These are phyloP conservation scores for Passer montanus DNA, from an alignment of 2,113 vertebrate genomes.

Conservation along the genomic window DNA sequence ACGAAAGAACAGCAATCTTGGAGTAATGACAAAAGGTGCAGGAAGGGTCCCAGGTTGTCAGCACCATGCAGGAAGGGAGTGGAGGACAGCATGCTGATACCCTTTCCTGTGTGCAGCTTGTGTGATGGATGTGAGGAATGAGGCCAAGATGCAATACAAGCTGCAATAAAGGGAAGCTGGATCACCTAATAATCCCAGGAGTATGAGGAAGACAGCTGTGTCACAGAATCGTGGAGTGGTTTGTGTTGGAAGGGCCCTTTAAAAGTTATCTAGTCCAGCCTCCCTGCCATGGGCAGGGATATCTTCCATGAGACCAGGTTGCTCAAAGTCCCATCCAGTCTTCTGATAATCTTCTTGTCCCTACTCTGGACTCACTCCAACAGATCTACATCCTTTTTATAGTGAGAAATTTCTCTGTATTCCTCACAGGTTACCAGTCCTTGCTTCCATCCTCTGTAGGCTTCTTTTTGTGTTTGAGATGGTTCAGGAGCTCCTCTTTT, in stretches of 20 bases:
- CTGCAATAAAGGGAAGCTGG: not conserved
- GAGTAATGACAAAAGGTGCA: not conserved
- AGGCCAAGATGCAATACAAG: not conserved
- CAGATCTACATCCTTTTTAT: fast-evolving
- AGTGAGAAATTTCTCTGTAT: not conserved
- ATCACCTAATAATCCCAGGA: not conserved
- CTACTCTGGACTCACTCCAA: not conserved
- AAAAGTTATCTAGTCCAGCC: not conserved
- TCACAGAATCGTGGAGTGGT: fast-evolving
- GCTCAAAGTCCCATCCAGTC: not conserved
- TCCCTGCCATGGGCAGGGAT: not conserved
- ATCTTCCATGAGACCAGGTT: not conserved
- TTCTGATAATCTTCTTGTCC: not conserved
- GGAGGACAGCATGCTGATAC: not conserved
- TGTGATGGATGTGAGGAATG: not conserved
- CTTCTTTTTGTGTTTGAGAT: not conserved
- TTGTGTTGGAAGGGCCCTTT: not conserved
- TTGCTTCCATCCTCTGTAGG: not conserved
- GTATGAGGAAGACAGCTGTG: not conserved
- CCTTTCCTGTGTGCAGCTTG: not conserved
- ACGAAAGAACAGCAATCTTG: not conserved
- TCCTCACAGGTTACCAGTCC: not conserved
- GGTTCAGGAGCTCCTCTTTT: not conserved
- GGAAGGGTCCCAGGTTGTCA: not conserved
- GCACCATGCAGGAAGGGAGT: not conserved